Evolutionary conservation across 2,797 vertebrate species (phyloP), one percentile per base, ranked within the genome.

Genomic region (Bovichtus variegatus): DNA sequence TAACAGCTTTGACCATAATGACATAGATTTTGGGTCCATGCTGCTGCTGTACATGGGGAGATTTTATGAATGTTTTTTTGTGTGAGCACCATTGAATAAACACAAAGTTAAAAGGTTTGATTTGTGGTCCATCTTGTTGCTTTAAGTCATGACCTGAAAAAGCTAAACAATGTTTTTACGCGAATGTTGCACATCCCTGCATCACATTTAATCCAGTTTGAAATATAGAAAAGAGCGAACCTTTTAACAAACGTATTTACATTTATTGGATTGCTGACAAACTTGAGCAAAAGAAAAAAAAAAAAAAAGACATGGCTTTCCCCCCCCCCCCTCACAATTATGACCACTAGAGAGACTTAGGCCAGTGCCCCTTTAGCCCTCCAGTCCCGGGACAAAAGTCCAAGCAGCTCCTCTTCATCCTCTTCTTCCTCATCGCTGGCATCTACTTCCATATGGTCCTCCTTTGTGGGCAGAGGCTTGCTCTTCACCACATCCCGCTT

Each of bases 351-450:
- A 1, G 1, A 8, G 23, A 25, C 44, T 93, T 93, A 99, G 23
- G 96, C 92, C 62, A 98, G 94, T 68, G 97, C 96, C 72, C 97
- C 98, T 90, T 99, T 99, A 40, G 97, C 98, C 73, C 98, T 92
- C 98, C 98, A 99, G 93, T 99, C 97, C 68, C 94, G 93, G 38
- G 95, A 96, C 75, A 99, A 86, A 81, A 99, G 92, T 68, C 97
- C 95, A 83, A 97, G 93, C 64, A 99, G 76, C 67, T 97, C 96
- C 72, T 97, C 98, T 75, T 99, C 98, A 19, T 99, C 95, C 59
- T 97, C 96, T 25, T 95, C 95, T 9, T 97, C 96, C 1, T 94
- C 95, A 3, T 88, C 84, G 2, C 58, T 65, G 12, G 23, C 62
- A 19, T 76, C 87, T 9, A 78, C 89, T 65, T 93, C 67, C 86